phyloP scores from a whole-genome alignment of 2,113 vertebrate species.

The Ariopsis seemanni region DNA sequence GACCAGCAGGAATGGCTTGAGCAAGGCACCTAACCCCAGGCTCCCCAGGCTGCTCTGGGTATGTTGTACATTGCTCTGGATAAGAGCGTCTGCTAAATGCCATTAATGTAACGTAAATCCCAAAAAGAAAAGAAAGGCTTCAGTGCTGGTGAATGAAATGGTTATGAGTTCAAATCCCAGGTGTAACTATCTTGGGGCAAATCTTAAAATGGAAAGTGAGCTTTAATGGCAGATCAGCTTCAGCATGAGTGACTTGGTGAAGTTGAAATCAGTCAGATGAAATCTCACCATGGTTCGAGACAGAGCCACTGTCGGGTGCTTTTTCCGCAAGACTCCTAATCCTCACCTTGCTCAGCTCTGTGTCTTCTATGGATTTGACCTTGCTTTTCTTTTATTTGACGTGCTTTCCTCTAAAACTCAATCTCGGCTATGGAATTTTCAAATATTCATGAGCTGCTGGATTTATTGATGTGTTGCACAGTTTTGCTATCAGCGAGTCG shows the following conservation, averaged over 20 bases:
- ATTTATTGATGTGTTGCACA: slow-evolving; percentile 38
- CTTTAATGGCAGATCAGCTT: not conserved
- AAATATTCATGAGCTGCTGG: slow-evolving; percentile 52
- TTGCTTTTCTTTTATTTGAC: not conserved
- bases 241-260: not conserved
- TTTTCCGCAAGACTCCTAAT: not conserved
- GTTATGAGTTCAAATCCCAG: not conserved
- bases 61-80: no score
- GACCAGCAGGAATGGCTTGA: no score
- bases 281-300: not conserved
- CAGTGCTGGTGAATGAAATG: not conserved
- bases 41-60: no score
- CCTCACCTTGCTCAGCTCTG: not conserved
- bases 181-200: not conserved
- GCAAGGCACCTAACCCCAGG: no score
- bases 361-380: not conserved
- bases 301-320: not conserved
- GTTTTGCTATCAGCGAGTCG: not conserved
- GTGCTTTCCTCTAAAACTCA: not conserved
- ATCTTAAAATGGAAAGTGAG: not conserved
- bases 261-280: not conserved
- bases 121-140: not conserved
- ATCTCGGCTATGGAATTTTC: slow-evolving; percentile 35
- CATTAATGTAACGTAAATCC: no score
- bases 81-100: no score